A percentile compares a stretch with the other conserved stretches of the same genome.
These are phyloP conservation scores for Nycticebus coucang DNA, from an alignment of 2,113 vertebrate species.

Conservation along the genomic window DNA sequence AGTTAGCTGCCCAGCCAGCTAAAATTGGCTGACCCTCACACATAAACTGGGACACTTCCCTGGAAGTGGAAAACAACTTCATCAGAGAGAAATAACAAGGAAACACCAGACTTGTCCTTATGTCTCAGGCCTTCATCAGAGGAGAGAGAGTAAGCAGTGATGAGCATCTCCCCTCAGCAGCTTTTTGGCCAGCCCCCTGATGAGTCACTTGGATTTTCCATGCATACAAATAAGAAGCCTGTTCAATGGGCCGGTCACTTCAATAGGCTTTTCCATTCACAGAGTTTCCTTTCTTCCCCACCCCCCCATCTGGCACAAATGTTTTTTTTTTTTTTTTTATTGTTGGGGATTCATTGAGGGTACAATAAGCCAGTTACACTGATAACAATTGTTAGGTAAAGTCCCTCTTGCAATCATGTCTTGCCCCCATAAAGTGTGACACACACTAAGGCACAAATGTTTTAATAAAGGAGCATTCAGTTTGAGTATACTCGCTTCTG, in stretches of 20 bases:
- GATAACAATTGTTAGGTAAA: too few species aligned
- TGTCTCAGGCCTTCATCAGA: not conserved
- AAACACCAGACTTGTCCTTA: not conserved
- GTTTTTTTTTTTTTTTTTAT: too few species aligned
- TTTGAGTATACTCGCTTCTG: not conserved
- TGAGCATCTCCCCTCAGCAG: not conserved
- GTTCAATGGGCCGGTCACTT: conserved; percentile 5
- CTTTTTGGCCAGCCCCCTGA: not conserved
- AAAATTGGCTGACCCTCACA: not conserved
- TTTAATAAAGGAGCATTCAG: not conserved
- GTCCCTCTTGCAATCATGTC: too few species aligned
- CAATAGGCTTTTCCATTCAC: not conserved
- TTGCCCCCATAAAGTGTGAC: too few species aligned
- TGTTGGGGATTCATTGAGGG: too few species aligned
- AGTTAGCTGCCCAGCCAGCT: not conserved
- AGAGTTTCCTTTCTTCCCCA: not conserved
- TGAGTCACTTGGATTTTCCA: not conserved
- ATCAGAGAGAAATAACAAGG: not conserved
- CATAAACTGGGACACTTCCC: not conserved
- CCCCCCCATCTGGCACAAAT: too few species aligned
- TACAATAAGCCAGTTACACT: too few species aligned
- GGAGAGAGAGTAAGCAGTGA: not conserved
- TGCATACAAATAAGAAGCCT: conserved; percentile 37
- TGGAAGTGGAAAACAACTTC: not conserved
- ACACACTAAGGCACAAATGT: too few species aligned